These are phyloP conservation scores for Amazona vittata DNA, from an alignment of 2,113 vertebrate genomes.

Conservation along the genomic window DNA sequence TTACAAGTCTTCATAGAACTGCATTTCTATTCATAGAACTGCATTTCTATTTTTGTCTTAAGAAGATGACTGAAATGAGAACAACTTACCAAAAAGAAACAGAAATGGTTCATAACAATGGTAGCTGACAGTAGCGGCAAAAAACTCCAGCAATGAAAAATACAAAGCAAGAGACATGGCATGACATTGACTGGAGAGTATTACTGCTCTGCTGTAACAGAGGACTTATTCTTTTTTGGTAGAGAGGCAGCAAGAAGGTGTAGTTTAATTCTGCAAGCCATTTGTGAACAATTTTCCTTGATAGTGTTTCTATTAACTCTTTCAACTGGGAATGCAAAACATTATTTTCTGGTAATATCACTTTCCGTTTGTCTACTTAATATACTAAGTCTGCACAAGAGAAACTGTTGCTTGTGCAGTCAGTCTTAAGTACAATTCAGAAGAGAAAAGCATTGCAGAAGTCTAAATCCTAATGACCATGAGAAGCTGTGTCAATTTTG, in stretches of 20 bases:
- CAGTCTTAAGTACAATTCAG: not conserved
- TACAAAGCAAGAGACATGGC: not conserved
- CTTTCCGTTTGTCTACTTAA: constrained; percentile 2
- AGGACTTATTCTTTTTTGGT: not conserved
- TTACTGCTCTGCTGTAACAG: not conserved
- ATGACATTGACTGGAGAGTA: not conserved
- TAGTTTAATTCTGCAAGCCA: not conserved
- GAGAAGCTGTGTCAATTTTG: not conserved
- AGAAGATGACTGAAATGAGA: constrained; percentile 4
- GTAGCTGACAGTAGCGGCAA: not conserved
- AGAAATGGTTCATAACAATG: not conserved
- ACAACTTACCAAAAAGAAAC: not conserved
- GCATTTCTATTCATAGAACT: not conserved
- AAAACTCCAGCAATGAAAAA: not conserved
- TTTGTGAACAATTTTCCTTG: not conserved
- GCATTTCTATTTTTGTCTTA: not conserved
- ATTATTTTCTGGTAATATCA: not conserved
- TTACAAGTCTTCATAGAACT: not conserved
- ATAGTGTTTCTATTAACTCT: not conserved
- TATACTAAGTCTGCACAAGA: not conserved
- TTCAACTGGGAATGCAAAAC: not conserved
- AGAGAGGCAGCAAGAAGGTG: not conserved
- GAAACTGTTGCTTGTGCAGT: not conserved
- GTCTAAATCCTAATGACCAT: not conserved
- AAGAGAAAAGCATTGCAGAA: not conserved